A percentile compares a stretch with the other conserved stretches of the same genome.
These are phyloP conservation scores for Ctenomys sociabilis DNA, from an alignment of 2,113 vertebrate species.

Conservation along the genomic window DNA sequence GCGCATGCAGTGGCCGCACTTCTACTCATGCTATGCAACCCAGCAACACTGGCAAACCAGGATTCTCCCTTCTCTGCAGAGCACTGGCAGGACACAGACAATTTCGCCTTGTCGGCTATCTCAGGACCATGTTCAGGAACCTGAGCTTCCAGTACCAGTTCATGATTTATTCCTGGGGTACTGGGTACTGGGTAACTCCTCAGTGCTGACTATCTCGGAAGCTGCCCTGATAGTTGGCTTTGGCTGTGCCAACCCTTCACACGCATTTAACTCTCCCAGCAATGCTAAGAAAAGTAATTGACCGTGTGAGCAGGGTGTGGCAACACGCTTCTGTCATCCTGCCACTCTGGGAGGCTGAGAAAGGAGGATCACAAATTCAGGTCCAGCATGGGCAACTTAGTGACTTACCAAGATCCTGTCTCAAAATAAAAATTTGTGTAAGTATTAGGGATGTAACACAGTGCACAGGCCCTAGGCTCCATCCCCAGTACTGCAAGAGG, in stretches of 20 bases:
- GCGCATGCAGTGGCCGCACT: not conserved
- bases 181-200: not conserved
- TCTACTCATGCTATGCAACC: not conserved
- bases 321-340: not conserved
- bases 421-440: not conserved
- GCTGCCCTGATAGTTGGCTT: not conserved
- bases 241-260: not conserved
- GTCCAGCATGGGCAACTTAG: not conserved
- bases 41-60: not conserved
- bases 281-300: conserved; percentile 35
- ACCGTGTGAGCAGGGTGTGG: not conserved
- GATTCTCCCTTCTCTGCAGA: not conserved
- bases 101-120: not conserved
- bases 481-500: not conserved
- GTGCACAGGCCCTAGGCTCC: not conserved
- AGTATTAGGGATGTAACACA: not conserved
- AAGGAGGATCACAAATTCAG: not conserved
- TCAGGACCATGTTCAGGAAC: not conserved
- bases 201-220: not conserved
- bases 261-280: not conserved
- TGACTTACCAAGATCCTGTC: not conserved
- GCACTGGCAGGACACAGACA: not conserved
- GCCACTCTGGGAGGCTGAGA: not conserved
- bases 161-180: not conserved
- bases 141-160: not conserved